Base-by-base conservation (phyloP, 2,888 invertebrate genomes). In the Palloptera scutellata region DNA sequence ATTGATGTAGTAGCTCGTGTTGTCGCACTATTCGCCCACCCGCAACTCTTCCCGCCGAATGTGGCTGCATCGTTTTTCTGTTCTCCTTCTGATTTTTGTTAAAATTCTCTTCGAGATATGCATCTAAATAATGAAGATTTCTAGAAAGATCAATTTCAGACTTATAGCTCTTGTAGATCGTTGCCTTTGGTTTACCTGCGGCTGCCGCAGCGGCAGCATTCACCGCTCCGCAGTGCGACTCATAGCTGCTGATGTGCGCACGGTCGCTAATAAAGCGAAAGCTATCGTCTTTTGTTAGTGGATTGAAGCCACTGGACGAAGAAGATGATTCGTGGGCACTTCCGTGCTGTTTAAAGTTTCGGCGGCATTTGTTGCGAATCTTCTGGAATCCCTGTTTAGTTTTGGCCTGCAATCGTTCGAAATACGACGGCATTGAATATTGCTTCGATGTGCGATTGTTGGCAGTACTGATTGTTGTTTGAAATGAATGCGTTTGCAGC, bases 61-160 rank as follows among this genome's bases (percentile, higher is more conserved):
- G 78, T 0, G 83, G 79, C 58, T 79, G 79, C 40, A 78, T 77
- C 63, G 76, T 76, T 12, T 70, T 73, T 67, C 76, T 72, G 2
- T 4, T 30, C 30, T 30, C 30, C 30, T 30, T 30, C 64, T 81
- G 67, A 30, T 77, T 76, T 65, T 82, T 80, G 48, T 85, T 85
- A 43, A 85, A 85, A 75, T 85, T 84, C 66, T 85, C 81, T 73
- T 84, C 83, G n/a, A 85, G 69, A 70, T 85, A 85, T 6, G 84
- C 82, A 67, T 85, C 85, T 60, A 85, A 70, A 63, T 84, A 85
- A 69, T 83, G 83, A 8, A 85, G 74, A 72, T 85, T 85, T 68
- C 83, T 83, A 48, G 84, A 84, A 6, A 85, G 75, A 73, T 85
- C 85, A 52, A 85, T 79, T 73, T 85, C 85, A 1, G 85, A 85